Evolutionary conservation across 1,140 invertebrate species (phyloP).

Genomic region (Helicoverpa armigera): DNA sequence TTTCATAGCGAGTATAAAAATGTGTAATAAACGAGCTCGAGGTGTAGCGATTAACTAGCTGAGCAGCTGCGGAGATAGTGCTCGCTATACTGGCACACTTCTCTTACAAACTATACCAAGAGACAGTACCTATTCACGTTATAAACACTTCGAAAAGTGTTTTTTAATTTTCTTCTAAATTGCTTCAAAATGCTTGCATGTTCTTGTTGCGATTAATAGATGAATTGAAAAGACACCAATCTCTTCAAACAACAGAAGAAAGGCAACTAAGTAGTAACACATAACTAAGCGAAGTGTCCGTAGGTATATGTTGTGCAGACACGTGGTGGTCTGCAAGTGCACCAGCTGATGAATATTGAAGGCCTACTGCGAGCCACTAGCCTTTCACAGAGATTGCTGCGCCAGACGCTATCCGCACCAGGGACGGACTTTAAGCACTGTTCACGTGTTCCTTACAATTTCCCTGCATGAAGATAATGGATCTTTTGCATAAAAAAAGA

Average conservation of each 20-base stretch:
- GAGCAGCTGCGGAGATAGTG: not conserved
- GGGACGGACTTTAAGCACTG: not conserved
- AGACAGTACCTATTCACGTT: not conserved
- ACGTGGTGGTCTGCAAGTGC: not conserved
- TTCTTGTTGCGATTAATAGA: too few relatives aligned
- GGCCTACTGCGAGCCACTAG: conserved; percentile 17
- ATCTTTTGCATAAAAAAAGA: too few relatives aligned
- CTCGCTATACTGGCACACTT: not conserved
- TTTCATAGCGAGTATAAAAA: conserved; percentile 49
- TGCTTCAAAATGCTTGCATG: too few relatives aligned
- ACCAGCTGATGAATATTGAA: conserved; percentile 4
- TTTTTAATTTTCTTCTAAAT: too few relatives aligned
- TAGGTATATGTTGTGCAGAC: not conserved
- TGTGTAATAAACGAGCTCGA: conserved; percentile 10
- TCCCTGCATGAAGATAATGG: not conserved
- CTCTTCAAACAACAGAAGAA: too few relatives aligned
- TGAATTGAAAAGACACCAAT: too few relatives aligned
- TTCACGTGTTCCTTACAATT: not conserved
- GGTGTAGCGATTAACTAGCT: not conserved
- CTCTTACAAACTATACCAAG: not conserved
- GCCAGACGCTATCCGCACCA: conserved; percentile 8
- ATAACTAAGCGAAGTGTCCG: too few relatives aligned
- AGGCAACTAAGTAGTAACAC: too few relatives aligned
- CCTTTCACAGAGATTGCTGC: conserved; percentile 47
- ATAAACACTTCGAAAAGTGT: not conserved